phyloP scores from a whole-genome alignment of 2,888 invertebrate species.

The Nemotelus nigrinus region DNA sequence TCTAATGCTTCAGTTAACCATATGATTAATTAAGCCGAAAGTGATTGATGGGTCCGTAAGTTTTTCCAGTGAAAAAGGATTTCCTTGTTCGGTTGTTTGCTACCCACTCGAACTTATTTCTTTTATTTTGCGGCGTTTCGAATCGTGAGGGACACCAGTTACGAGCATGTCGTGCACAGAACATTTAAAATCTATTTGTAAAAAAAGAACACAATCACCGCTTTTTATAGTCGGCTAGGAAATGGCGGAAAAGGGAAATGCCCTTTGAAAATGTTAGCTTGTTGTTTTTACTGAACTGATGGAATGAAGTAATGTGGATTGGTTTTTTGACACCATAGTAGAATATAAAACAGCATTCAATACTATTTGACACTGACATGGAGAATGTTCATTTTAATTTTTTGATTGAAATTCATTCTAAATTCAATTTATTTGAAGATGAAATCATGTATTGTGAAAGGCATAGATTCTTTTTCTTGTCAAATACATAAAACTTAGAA shows the following conservation, averaged over 20 bases:
- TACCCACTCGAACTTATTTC: background rate
- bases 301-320: no score
- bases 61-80: background rate
- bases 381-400: no score
- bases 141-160: background rate
- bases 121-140: background rate
- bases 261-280: background rate
- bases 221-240: background rate
- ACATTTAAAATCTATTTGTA: background rate
- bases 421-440: no score
- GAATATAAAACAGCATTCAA: no score
- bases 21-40: conserved; percentile 39
- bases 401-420: no score
- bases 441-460: no score
- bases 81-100: background rate
- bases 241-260: conserved; percentile 18
- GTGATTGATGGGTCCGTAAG: conserved; percentile 35
- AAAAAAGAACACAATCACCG: background rate
- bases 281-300: background rate
- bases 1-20: conserved; percentile 38
- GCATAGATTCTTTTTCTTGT: no score
- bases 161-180: background rate
- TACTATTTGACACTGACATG: no score
- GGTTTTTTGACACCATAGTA: no score
- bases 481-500: no score